These are phyloP conservation scores for Parauchenoglanis ngamensis DNA, from an alignment of 2,797 vertebrate genomes.

Conservation along the genomic window DNA sequence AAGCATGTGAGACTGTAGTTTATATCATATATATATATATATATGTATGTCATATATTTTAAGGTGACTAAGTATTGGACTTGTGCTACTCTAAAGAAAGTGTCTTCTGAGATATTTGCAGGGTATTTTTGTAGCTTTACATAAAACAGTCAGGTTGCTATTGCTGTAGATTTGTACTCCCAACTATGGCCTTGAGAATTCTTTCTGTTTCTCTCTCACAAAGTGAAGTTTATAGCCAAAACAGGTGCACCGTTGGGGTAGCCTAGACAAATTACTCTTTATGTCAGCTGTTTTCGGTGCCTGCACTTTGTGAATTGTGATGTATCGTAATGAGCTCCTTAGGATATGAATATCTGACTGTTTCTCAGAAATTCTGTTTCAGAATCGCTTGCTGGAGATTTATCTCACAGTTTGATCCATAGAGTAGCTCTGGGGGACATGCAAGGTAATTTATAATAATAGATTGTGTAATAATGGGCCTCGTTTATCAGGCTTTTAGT, in stretches of 20 bases:
- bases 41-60: background rate
- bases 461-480: slow-evolving; percentile 28
- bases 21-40: background rate
- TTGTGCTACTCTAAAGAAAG: slow-evolving; percentile 1
- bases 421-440: slow-evolving; percentile 26
- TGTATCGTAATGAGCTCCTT: slow-evolving; percentile 32
- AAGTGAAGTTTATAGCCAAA: slow-evolving; percentile 33
- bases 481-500: slow-evolving; percentile 25
- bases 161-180: slow-evolving; percentile 23
- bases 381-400: slow-evolving; percentile 9
- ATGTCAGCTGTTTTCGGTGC: slow-evolving; percentile 29
- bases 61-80: background rate
- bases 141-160: slow-evolving; percentile 24
- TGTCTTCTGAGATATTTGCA: slow-evolving; percentile 31
- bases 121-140: slow-evolving; percentile 48
- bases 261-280: slow-evolving; percentile 18
- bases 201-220: slow-evolving; percentile 20
- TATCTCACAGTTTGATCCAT: slow-evolving; percentile 23
- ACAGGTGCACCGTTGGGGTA: slow-evolving; percentile 17
- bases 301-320: slow-evolving; percentile 24
- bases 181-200: slow-evolving; percentile 31
- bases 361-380: background rate
- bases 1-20: slow-evolving; percentile 28
- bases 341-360: slow-evolving; percentile 28
- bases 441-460: slow-evolving; percentile 37